These are phyloP conservation scores for Caranx ignobilis DNA, from an alignment of 2,113 vertebrate genomes.

Conservation along the genomic window DNA sequence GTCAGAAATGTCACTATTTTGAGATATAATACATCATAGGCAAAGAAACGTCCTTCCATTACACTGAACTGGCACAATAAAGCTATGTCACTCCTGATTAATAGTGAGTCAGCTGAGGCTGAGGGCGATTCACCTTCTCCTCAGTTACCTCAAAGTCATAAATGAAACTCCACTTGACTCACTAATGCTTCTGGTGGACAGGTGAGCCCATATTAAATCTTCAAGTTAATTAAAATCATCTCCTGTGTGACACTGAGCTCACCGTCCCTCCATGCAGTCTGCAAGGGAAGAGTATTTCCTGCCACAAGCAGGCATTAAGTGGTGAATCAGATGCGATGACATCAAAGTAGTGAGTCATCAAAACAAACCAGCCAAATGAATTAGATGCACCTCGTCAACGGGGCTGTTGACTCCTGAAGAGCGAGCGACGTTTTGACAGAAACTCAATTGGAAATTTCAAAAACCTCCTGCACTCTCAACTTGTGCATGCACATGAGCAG, in stretches of 20 bases:
- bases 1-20: neutral
- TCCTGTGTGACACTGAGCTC: neutral
- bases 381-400: slow-evolving; percentile 46
- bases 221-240: slow-evolving; percentile 29
- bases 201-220: slow-evolving; percentile 37
- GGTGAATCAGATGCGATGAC: slow-evolving; percentile 50
- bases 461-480: neutral
- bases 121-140: slow-evolving; percentile 14
- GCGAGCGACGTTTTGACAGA: slow-evolving; percentile 45
- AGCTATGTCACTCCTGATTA: slow-evolving; percentile 9
- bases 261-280: slow-evolving; percentile 27
- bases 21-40: neutral
- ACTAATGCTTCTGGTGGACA: slow-evolving; percentile 16
- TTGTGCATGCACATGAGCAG: slow-evolving; percentile 3
- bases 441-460: slow-evolving; percentile 24
- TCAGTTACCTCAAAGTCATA: slow-evolving; percentile 14
- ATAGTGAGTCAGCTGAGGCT: slow-evolving; percentile 10
- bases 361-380: slow-evolving; percentile 49
- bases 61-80: neutral
- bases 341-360: slow-evolving; percentile 65
- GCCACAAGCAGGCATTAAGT: neutral
- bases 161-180: slow-evolving; percentile 27
- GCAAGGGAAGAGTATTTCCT: slow-evolving; percentile 12
- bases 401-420: slow-evolving; percentile 33
- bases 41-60: neutral